Base-by-base conservation (phyloP, 30 jellyfish, hydroid and myxozoan species). In the Mastigias papua region DNA sequence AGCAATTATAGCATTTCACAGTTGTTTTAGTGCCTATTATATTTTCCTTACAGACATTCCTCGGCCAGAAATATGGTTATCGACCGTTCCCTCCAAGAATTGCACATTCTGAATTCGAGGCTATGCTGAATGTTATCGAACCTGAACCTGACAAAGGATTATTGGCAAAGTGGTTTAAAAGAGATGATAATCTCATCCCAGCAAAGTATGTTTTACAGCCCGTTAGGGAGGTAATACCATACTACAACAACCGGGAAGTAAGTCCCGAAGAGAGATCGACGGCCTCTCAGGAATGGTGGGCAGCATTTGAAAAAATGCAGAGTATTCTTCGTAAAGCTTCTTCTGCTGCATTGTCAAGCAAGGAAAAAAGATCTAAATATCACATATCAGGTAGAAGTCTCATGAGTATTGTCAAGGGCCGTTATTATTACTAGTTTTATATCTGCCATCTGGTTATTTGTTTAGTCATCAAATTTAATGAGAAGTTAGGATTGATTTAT, bases 31-130 rank as follows among this genome's bases (percentile, higher is more conserved):
- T n/a, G n/a, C n/a, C n/a, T n/a, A n/a, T n/a, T n/a, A n/a, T n/a
- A n/a, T n/a, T n/a, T n/a, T n/a, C n/a, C n/a, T n/a, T n/a, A 30
- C 63, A 84, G 96, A 86, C 98, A 69, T 92, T 92, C 49, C 92
- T 92, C 30, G 96, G 96, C 6, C 98, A 92, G 72, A 92, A 92
- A 25, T 92, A 92, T 81, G 98, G 98, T 22, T 93, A 93, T 66
- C 90, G 98, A 28, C 98, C 98, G 19, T 93, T 93, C 84, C 98
- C 98, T 2, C 98, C 98, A 20, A 87, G 82, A 70, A 93, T 93
- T 20, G 76, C 23, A 7, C 96, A 93, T 0, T 23, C 69, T 13
- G 98, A 93, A 68, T 88, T 93, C 69, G 95, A 93, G 50, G 79
- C 86, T 7, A 82, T 93, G 96, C 34, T 93, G 1, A 70, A 33